Evolutionary conservation across 2,888 invertebrate species (phyloP).

Genomic region (Euclidia mi): DNA sequence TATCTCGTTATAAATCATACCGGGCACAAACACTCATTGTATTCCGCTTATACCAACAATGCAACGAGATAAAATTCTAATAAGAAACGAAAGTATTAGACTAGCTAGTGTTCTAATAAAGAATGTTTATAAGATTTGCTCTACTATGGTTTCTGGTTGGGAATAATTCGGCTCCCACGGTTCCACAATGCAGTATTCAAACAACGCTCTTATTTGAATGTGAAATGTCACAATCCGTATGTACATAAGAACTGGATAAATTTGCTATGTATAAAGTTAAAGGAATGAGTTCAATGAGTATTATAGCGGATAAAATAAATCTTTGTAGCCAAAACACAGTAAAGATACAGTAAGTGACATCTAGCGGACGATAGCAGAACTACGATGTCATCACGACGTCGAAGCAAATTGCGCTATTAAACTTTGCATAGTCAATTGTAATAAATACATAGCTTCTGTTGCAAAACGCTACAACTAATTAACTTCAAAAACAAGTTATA

Average conservation of each 20-base stretch:
- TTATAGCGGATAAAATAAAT: too few species aligned
- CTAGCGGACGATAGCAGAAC: too few species aligned
- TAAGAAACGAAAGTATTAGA: slow-evolving; percentile 10
- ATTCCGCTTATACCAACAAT: slow-evolving; percentile 11
- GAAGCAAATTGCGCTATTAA: too few species aligned
- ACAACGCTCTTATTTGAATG: slow-evolving; percentile 11
- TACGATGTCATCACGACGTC: too few species aligned
- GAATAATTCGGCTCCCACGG: neutral
- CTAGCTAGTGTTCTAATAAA: neutral
- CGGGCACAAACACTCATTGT: slow-evolving; percentile 18
- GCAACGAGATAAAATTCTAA: slow-evolving; percentile 38
- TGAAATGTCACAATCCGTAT: slow-evolving; percentile 1
- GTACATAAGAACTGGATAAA: neutral
- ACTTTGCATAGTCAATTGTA: too few species aligned
- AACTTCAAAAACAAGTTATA: too few species aligned
- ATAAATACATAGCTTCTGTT: too few species aligned
- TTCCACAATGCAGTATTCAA: neutral
- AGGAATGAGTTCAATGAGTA: neutral
- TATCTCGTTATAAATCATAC: slow-evolving; percentile 42
- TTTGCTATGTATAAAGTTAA: too few species aligned
- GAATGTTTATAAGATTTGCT: slow-evolving; percentile 6
- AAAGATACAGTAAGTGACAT: too few species aligned
- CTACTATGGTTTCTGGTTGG: neutral
- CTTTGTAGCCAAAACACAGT: too few species aligned
- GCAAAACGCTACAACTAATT: too few species aligned